Percentiles rank a stretch among this genome's conserved stretches.
phyloP scores from a whole-genome alignment of 2,888 invertebrate species.

The Apotomis turbidana region DNA sequence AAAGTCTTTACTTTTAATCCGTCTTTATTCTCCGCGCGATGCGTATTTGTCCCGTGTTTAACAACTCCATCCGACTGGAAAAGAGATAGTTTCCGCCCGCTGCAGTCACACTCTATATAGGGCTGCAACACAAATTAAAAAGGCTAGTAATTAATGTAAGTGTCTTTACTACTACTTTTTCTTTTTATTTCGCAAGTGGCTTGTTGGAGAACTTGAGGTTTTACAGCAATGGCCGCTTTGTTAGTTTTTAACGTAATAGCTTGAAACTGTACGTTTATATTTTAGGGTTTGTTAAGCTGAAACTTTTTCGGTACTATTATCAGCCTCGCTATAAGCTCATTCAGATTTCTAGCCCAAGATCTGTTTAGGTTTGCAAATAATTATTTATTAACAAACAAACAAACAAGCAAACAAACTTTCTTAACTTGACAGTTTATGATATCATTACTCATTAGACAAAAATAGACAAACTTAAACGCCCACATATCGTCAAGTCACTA shows the following conservation, averaged over 20 bases:
- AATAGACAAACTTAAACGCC: conserved; percentile 5
- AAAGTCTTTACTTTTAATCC: conserved; percentile 73
- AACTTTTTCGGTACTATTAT: no score
- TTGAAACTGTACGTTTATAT: no score
- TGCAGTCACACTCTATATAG: conserved; percentile 11
- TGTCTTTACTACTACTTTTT: neutral
- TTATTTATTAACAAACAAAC: no score
- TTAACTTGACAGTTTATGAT: conserved; percentile 8
- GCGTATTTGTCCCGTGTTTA: conserved; percentile 75
- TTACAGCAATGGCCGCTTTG: no score
- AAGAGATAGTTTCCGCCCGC: conserved; percentile 30
- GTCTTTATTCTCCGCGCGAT: conserved; percentile 72
- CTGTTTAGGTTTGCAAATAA: no score
- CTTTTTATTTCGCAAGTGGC: neutral
- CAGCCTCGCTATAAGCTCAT: no score
- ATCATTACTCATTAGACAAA: conserved; percentile 1
- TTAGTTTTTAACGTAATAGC: no score
- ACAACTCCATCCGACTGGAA: conserved; percentile 63
- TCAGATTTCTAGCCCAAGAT: no score
- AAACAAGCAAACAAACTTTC: no score
- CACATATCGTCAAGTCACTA: conserved; percentile 8
- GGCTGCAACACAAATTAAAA: conserved; percentile 27
- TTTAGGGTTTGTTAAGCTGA: no score
- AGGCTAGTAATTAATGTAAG: conserved; percentile 12
- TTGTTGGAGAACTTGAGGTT: neutral